These are phyloP conservation scores for Desmodus rotundus DNA, from an alignment of 2,113 vertebrate species.

Conservation along the genomic window DNA sequence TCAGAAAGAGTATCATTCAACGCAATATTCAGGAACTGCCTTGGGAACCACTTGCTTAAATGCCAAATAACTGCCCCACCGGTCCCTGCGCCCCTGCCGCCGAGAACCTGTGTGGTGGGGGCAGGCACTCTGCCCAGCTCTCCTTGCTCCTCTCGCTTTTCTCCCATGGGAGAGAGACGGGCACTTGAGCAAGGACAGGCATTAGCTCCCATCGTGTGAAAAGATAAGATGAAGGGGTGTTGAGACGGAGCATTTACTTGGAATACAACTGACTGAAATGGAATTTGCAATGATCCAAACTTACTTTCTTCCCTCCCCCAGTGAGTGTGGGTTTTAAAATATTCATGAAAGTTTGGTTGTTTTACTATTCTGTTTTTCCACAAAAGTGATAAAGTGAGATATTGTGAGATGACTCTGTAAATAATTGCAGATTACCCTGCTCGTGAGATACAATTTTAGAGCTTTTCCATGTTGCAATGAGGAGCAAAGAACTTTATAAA, in stretches of 20 bases:
- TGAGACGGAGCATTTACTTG: background rate
- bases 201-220: conserved; percentile 26
- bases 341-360: conserved; percentile 28
- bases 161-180: conserved; percentile 35
- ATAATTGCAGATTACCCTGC: conserved; percentile 57
- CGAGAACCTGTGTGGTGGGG: conserved; percentile 34
- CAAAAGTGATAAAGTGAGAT: background rate
- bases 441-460: conserved; percentile 37
- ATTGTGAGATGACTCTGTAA: conserved; percentile 18
- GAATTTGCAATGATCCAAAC: conserved; percentile 40
- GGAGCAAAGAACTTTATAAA: conserved; percentile 2
- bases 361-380: background rate
- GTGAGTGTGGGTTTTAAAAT: conserved; percentile 11
- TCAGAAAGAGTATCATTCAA: conserved; percentile 77
- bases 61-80: conserved; percentile 78
- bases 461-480: background rate
- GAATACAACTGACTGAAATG: conserved; percentile 13
- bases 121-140: conserved; percentile 28
- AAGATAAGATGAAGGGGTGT: conserved; percentile 24
- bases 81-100: conserved; percentile 55
- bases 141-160: conserved; percentile 46
- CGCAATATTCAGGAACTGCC: conserved; percentile 64
- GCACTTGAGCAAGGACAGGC: background rate
- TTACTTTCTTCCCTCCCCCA: background rate
- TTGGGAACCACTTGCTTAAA: conserved; percentile 74